Evolutionary conservation across 1,140 invertebrate genomes (phyloP).

Genomic region (Paraescarpia echinospica): DNA sequence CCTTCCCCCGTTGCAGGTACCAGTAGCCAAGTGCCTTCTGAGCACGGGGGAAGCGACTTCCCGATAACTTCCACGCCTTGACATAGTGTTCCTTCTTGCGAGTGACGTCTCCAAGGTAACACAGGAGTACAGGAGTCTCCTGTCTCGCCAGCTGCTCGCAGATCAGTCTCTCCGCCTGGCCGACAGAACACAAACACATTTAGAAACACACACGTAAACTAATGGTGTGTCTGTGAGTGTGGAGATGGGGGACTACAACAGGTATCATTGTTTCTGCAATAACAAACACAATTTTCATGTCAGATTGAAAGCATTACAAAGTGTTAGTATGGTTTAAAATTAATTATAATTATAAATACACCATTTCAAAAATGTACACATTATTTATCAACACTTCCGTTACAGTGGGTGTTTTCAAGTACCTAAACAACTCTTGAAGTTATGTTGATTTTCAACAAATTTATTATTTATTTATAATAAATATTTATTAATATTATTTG

Average conservation of each 20-base stretch:
- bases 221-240: neutral
- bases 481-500: too few species aligned
- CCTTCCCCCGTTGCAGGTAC: constrained; percentile 45
- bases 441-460: neutral
- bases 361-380: neutral
- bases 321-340: neutral
- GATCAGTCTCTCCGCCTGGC: constrained; percentile 83
- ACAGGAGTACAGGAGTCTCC: constrained; percentile 84
- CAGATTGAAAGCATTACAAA: neutral
- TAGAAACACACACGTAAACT: neutral
- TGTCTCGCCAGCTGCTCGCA: constrained; percentile 76
- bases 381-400: neutral
- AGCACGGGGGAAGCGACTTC: constrained; percentile 51
- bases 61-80: constrained; percentile 88
- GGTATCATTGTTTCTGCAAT: neutral
- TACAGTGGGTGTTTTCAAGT: neutral
- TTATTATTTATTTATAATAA: neutral
- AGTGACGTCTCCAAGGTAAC: constrained; percentile 83
- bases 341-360: neutral
- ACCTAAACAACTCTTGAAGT: neutral
- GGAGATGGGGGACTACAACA: neutral
- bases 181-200: constrained; percentile 3
- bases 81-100: constrained; percentile 73
- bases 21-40: constrained; percentile 49
- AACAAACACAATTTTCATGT: neutral